phyloP scores from a whole-genome alignment of 2,113 vertebrate species.

The Puntigrus tetrazona region DNA sequence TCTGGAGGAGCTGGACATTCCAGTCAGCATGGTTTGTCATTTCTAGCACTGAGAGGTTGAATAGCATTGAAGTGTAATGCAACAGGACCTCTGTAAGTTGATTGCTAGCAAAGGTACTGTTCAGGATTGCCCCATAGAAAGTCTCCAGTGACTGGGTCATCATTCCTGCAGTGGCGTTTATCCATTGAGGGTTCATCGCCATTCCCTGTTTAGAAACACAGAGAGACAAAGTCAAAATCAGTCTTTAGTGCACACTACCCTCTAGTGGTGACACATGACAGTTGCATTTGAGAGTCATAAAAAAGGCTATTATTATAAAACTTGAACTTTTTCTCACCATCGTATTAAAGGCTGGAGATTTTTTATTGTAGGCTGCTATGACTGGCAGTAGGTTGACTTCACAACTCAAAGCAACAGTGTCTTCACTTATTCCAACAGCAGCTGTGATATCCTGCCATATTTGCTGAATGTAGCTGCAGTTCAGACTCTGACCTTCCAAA shows the following conservation, averaged over 20 bases:
- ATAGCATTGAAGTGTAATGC: constrained; percentile 38
- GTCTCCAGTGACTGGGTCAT: constrained; percentile 60
- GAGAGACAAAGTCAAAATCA: too few relatives aligned
- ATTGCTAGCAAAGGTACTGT: constrained; percentile 45
- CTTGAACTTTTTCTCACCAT: constrained; percentile 63
- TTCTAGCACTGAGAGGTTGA: constrained; percentile 48
- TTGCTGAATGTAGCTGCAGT: constrained; percentile 61
- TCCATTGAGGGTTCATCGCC: constrained; percentile 52
- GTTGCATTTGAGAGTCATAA: neutral
- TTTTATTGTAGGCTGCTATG: constrained; percentile 44
- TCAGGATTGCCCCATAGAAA: constrained; percentile 61
- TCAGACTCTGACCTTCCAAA: constrained; percentile 51
- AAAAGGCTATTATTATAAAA: neutral
- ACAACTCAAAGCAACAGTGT: constrained; percentile 66
- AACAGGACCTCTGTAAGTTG: constrained; percentile 56
- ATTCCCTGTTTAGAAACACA: constrained; percentile 56
- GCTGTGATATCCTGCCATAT: constrained; percentile 63
- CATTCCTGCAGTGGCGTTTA: constrained; percentile 58
- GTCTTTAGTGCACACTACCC: constrained; percentile 65
- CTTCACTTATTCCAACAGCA: constrained; percentile 55
- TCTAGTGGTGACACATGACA: constrained; percentile 61
- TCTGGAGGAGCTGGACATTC: constrained; percentile 55
- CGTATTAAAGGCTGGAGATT: constrained; percentile 41
- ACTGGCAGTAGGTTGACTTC: constrained; percentile 62
- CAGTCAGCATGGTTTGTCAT: constrained; percentile 53